Evolutionary conservation across 2,888 invertebrate genomes (phyloP).

Genomic region (Athrips mouffetella): DNA sequence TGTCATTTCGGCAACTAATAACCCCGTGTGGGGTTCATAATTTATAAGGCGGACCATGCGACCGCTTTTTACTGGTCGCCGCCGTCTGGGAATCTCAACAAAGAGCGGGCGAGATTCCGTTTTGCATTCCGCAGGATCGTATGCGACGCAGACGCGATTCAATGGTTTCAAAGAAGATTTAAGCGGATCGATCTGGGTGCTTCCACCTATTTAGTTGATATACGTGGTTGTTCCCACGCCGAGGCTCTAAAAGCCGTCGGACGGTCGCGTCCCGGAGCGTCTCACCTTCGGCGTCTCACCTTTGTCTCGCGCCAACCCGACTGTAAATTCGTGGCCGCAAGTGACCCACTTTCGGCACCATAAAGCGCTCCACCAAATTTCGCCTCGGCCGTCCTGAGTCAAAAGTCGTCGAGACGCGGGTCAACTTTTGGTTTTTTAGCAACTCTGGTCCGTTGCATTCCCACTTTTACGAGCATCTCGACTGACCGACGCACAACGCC

Average conservation of each 20-base stretch:
- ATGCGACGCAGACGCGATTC: conserved; percentile 52
- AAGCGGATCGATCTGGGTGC: conserved; percentile 14
- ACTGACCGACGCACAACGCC: conserved; percentile 64
- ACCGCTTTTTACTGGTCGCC: conserved; percentile 69
- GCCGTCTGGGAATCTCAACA: conserved; percentile 76
- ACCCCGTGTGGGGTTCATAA: conserved; percentile 56
- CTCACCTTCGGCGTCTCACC: conserved; percentile 14
- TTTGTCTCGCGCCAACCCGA: conserved; percentile 29
- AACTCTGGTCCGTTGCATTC: conserved; percentile 67
- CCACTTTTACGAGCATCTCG: conserved; percentile 64
- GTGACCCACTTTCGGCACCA: conserved; percentile 65
- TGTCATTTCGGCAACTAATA: conserved; percentile 70
- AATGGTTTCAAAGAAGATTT: conserved; percentile 35
- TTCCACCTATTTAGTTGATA: not conserved
- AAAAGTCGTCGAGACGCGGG: conserved; percentile 42
- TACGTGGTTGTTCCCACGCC: not conserved
- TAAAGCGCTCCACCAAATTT: conserved; percentile 66
- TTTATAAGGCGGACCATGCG: conserved; percentile 65
- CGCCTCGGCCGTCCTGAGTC: conserved; percentile 48
- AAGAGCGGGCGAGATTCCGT: conserved; percentile 69
- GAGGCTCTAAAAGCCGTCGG: not conserved
- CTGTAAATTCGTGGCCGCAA: conserved; percentile 36
- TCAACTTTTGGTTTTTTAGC: conserved; percentile 59
- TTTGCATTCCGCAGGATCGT: conserved; percentile 68
- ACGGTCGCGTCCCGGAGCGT: conserved; percentile 3